phyloP scores from a whole-genome alignment of 2,888 invertebrate genomes.

The Hirtodrosophila histrioides region DNA sequence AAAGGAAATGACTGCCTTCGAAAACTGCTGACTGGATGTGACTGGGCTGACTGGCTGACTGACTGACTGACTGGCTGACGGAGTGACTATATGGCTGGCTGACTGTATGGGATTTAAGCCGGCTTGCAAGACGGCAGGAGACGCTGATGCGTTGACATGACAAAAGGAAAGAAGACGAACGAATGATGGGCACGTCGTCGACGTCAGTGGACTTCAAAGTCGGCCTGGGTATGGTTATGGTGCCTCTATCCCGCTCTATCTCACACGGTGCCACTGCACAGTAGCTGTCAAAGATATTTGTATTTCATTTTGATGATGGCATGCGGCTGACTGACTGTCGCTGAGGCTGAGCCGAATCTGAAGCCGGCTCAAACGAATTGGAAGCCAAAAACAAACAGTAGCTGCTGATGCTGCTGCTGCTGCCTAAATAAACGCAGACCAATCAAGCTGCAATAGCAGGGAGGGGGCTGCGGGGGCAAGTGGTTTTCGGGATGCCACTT shows the following conservation, averaged over 20 bases:
- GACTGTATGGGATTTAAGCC: conserved; percentile 64
- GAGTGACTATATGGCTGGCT: conserved; percentile 12
- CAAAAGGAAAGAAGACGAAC: conserved; percentile 70
- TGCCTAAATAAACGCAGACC: conserved; percentile 74
- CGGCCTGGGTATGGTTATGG: conserved; percentile 45
- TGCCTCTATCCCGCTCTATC: background rate
- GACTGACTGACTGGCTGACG: conserved; percentile 8
- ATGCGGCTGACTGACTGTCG: conserved; percentile 75
- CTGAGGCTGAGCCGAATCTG: conserved; percentile 24
- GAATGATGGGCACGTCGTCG: conserved; percentile 67
- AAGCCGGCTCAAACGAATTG: conserved; percentile 71
- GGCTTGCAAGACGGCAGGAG: conserved; percentile 38
- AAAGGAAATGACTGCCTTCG: conserved; percentile 70
- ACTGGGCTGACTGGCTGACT: conserved; percentile 19
- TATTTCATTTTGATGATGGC: conserved; percentile 80
- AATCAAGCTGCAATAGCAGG: conserved; percentile 59
- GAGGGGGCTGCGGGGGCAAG: conserved; percentile 14
- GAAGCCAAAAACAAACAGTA: conserved; percentile 74
- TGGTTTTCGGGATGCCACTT: conserved; percentile 34
- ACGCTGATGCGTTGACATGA: conserved; percentile 63
- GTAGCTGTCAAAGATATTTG: conserved; percentile 82
- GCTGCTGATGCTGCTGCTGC: conserved; percentile 73
- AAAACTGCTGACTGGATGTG: conserved; percentile 36
- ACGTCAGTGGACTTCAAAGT: conserved; percentile 68
- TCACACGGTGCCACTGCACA: conserved; percentile 39